A percentile compares a stretch with the other conserved stretches of the same genome.
phyloP scores from a whole-genome alignment of 2,113 vertebrate species.

The Reinhardtius hippoglossoides region DNA sequence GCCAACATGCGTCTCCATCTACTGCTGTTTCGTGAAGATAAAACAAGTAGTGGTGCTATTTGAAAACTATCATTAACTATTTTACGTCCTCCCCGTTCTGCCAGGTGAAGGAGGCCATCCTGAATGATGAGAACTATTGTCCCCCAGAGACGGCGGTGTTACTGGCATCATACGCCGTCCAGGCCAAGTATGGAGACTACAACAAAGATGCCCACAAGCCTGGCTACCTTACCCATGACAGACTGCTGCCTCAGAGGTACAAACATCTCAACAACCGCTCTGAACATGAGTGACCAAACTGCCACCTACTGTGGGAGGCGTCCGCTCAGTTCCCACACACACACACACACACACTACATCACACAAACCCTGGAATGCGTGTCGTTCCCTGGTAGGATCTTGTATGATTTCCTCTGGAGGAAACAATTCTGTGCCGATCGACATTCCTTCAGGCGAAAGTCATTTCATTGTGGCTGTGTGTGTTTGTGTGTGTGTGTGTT shows the following conservation, averaged over 20 bases:
- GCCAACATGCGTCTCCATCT: no score
- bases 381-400: slow-evolving; percentile 1
- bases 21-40: no score
- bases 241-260: slow-evolving; percentile 96
- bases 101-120: slow-evolving; percentile 97
- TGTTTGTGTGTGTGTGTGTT: slow-evolving; percentile 31
- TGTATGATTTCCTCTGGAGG: slow-evolving; percentile 42
- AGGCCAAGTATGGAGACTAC: slow-evolving; percentile 96
- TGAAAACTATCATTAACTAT: not conserved
- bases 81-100: not conserved
- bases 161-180: slow-evolving; percentile 94
- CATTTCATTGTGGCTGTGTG: slow-evolving; percentile 7
- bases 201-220: slow-evolving; percentile 92
- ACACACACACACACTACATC: not conserved
- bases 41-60: no score
- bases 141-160: slow-evolving; percentile 98
- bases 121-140: slow-evolving; percentile 98
- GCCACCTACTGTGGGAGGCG: not conserved
- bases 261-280: not conserved
- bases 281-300: not conserved
- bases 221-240: slow-evolving; percentile 93
- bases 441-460: slow-evolving; percentile 33
- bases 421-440: slow-evolving; percentile 23
- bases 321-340: not conserved
- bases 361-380: not conserved